phyloP scores from a whole-genome alignment of 35 echinoderm and acorn worm species.

The Ptychodera flava region DNA sequence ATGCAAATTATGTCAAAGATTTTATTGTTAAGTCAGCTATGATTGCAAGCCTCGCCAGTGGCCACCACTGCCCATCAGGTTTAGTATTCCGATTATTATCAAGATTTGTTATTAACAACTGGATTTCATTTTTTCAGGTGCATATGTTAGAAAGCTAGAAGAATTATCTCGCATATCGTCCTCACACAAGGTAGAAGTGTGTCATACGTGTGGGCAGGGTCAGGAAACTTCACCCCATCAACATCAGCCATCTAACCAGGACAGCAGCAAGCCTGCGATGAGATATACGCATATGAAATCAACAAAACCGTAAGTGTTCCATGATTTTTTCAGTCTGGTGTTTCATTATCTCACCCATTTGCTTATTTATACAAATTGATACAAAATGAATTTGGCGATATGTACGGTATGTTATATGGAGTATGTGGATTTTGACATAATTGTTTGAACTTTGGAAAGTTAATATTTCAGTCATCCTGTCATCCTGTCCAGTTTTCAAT shows the following conservation, averaged over 20 bases:
- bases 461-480: neutral
- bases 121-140: neutral
- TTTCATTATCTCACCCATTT: neutral
- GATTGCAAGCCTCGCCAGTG: no score
- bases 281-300: neutral
- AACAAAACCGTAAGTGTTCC: constrained; percentile 1
- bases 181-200: neutral
- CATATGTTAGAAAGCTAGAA: neutral
- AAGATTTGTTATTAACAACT: no score
- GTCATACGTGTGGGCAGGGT: neutral
- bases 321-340: neutral
- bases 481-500: neutral
- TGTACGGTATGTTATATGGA: neutral
- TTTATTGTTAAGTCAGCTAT: no score
- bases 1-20: no score
- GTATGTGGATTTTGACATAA: neutral
- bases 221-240: no score
- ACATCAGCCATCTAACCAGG: no score
- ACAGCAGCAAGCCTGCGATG: neutral
- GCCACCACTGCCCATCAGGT: no score
- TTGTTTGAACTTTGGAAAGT: neutral
- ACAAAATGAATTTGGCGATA: neutral
- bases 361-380: neutral
- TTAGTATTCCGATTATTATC: no score
- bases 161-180: neutral